Base-by-base conservation (phyloP, 2,888 invertebrate species). In the Apotomis turbidana region DNA sequence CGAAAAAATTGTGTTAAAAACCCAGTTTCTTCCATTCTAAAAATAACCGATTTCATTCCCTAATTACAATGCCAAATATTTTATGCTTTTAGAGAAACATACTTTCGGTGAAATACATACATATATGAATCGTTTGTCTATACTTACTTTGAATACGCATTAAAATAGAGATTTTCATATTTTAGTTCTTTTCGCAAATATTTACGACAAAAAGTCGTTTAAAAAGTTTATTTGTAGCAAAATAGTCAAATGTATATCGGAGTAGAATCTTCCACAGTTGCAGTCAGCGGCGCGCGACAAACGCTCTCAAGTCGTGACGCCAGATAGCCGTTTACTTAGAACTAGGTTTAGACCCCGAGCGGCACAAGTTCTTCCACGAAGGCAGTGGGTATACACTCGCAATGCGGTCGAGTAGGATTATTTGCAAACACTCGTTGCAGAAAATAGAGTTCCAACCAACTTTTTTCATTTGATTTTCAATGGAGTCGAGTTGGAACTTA, bases 361-460 rank as follows among this genome's bases (percentile, higher is more conserved):
- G 79, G 71, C 76, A 75, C 78, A 81, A 83, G 84, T 83, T 80
- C 75, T 76, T 75, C 74, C 58, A 73, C 78, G 78, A 78, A 83
- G 83, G 77, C 78, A 79, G 81, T 79, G 76, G 78, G 81, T 76
- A 80, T 73, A 80, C 82, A 80, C 78, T 79, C 76, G 76, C 78
- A 77, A 78, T 78, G 80, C 80, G 77, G 80, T 78, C 77, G 76
- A 83, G 80, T 74, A 67, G 63, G 63, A 68, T 80, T 81, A 73
- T 83, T 81, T 78, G 83, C 86, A 87, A 86, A 85, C 85, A 87
- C 85, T 85, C 76, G 38, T 68, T 64, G 61, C 73, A 66, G 70
- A 75, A 72, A 75, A 58, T 52, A 46, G 64, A 70, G 68, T 74
- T 70, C 52, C 60, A 59, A 57, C 67, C 64, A 73, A 74, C 74